phyloP scores from a whole-genome alignment of 2,797 vertebrate species.

The Periophthalmus magnuspinnatus region DNA sequence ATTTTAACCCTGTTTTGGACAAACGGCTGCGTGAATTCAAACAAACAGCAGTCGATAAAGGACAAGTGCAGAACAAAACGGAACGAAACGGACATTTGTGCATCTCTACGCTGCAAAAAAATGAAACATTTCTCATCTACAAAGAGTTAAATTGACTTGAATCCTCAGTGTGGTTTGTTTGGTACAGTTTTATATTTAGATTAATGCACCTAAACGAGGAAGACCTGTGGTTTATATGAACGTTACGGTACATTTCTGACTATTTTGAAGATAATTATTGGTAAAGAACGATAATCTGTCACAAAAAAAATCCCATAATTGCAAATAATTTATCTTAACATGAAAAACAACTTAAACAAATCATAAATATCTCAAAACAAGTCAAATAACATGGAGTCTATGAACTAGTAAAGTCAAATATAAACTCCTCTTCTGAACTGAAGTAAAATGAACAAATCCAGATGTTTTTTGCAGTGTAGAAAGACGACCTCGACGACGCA shows the following conservation, averaged over 20 bases:
- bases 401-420: neutral
- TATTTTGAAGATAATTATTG: neutral
- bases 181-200: no score
- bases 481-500: conserved; percentile 55
- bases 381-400: neutral
- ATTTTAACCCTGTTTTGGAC: conserved; percentile 47
- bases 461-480: neutral
- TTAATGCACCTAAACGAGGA: no score
- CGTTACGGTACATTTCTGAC: no score
- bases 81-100: neutral
- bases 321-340: conserved; percentile 51
- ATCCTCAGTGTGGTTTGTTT: neutral
- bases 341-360: conserved; percentile 78
- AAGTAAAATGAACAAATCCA: neutral
- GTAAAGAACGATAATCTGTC: neutral
- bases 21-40: conserved; percentile 29
- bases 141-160: neutral
- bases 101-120: neutral
- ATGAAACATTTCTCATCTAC: neutral
- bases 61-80: neutral
- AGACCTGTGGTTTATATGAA: no score
- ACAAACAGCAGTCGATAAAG: conserved; percentile 10
- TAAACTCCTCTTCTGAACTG: neutral
- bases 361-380: neutral
- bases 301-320: neutral